A percentile compares a stretch with the other conserved stretches of the same genome.
Evolutionary conservation across 1,140 invertebrate species (phyloP).

Genomic region (Ceratosolen fusciceps): DNA sequence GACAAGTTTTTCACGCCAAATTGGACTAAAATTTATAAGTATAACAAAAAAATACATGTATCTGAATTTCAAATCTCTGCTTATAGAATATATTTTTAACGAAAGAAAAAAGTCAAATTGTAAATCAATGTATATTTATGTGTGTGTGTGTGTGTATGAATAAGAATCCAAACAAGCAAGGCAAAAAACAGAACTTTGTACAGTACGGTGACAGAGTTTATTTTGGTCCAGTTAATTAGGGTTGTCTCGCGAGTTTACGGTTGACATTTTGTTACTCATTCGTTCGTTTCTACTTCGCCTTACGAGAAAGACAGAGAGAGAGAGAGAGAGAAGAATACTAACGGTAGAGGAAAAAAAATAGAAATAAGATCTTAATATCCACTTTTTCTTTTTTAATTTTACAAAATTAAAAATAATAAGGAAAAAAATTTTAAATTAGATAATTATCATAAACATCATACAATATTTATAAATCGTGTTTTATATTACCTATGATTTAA

Average conservation of each 20-base stretch:
- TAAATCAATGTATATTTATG: too few species aligned
- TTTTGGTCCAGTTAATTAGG: constrained; percentile 72
- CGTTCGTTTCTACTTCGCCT: background rate
- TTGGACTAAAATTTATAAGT: background rate
- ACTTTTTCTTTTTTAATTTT: background rate
- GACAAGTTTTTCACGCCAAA: constrained; percentile 18
- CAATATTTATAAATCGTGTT: constrained; percentile 14
- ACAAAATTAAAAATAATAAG: background rate
- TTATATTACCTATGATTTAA: too few species aligned
- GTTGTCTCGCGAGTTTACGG: constrained; percentile 71
- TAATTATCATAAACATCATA: constrained; percentile 41
- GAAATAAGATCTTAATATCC: constrained; percentile 39
- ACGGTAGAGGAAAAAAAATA: background rate
- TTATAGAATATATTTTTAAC: background rate
- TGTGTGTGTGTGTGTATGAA: background rate
- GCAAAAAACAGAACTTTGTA: constrained; percentile 48
- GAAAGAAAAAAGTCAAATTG: background rate
- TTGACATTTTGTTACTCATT: constrained; percentile 68
- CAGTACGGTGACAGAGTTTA: constrained; percentile 65
- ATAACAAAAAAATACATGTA: background rate
- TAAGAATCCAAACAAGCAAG: constrained; percentile 17
- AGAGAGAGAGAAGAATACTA: background rate
- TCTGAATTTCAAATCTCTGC: background rate
- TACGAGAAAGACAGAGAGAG: background rate
- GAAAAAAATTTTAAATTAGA: constrained; percentile 34